These are phyloP conservation scores for Sapayoa aenigma DNA, from an alignment of 2,113 vertebrate genomes.

Conservation along the genomic window DNA sequence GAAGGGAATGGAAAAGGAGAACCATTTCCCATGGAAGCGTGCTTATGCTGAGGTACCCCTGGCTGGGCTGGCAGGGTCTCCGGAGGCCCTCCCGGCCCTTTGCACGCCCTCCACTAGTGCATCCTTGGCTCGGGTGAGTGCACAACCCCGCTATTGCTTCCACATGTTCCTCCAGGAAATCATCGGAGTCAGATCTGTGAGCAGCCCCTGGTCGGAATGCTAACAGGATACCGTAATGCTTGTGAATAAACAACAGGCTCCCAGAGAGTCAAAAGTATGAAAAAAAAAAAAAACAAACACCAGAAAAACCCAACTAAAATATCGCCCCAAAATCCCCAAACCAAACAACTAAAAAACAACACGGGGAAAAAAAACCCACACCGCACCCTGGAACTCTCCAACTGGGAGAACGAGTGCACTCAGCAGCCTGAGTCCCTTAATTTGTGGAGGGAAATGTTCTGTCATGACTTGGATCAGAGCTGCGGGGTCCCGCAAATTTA, in stretches of 20 bases:
- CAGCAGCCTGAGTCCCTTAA: not conserved
- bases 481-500: too few species aligned
- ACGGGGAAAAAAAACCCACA: not conserved
- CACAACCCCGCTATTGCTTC: conserved; percentile 86
- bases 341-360: not conserved
- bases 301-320: not conserved
- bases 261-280: not conserved
- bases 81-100: not conserved
- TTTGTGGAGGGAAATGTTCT: not conserved
- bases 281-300: not conserved
- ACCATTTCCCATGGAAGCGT: not conserved
- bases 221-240: conserved; percentile 78
- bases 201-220: conserved; percentile 87
- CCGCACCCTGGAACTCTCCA: not conserved
- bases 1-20: not conserved
- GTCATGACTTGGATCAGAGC: not conserved
- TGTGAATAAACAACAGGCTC: conserved; percentile 64
- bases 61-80: not conserved
- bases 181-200: conserved; percentile 78
- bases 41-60: not conserved
- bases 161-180: conserved; percentile 89
- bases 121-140: conserved; percentile 70
- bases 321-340: not conserved
- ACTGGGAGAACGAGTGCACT: not conserved
- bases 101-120: conserved; percentile 17